Evolutionary conservation across 2,888 invertebrate genomes (phyloP).

Genomic region (Caenorhabditis drosophilae): DNA sequence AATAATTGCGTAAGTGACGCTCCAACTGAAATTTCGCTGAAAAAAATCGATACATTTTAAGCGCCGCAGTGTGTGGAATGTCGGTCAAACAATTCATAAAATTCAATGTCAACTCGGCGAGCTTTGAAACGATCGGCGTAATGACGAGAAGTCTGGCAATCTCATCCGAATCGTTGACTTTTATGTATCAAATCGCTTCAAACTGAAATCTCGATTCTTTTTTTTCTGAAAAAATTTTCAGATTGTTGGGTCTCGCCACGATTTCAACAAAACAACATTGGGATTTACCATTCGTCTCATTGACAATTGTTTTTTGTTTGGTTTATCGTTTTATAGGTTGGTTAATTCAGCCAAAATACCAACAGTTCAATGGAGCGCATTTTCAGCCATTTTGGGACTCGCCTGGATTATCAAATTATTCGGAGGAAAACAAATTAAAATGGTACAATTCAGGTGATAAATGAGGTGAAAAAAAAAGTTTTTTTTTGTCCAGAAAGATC

Average conservation of each 20-base stretch:
- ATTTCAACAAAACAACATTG: constrained; percentile 77
- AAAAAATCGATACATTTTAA: too few species aligned
- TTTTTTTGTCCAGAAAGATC: constrained; percentile 75
- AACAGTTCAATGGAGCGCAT: too few species aligned
- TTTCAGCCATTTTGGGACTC: too few species aligned
- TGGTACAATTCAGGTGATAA: too few species aligned
- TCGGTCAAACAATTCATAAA: constrained; percentile 8
- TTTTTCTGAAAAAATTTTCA: too few species aligned
- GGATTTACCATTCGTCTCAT: constrained; percentile 90
- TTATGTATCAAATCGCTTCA: too few species aligned
- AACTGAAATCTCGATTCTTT: too few species aligned
- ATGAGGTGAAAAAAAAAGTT: too few species aligned
- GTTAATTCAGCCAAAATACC: too few species aligned
- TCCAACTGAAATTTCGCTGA: too few species aligned
- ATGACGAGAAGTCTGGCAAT: constrained; percentile 11
- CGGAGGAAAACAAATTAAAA: too few species aligned
- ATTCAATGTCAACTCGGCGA: neutral
- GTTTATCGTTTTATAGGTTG: constrained; percentile 83
- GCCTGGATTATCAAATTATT: neutral
- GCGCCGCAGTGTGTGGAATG: constrained; percentile 15
- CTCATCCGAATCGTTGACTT: constrained; percentile 12
- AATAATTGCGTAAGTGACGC: constrained; percentile 94
- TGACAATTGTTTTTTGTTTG: constrained; percentile 89
- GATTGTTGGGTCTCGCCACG: constrained; percentile 72
- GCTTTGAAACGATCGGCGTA: neutral